Conservation (phyloP, 2,113 vertebrate genomes). For the Anhinga rufa region DNA sequence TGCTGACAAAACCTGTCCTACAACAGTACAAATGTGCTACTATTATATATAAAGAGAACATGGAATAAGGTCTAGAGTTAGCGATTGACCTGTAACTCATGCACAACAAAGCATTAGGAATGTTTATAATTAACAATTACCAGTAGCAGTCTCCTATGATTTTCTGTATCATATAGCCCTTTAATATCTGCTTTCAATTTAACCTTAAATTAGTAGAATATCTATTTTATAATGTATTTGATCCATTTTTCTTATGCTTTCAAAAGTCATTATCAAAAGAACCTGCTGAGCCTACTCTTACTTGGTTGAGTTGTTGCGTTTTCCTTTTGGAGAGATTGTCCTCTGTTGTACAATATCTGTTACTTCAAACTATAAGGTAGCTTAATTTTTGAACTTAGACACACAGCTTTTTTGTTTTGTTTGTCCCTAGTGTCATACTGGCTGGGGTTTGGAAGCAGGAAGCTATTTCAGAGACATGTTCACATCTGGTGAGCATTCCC, state of each 20-base stretch:
- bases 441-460: background rate
- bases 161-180: constrained; percentile 11
- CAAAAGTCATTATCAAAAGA: background rate
- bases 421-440: background rate
- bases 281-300: background rate
- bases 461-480: background rate
- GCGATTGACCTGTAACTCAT: background rate
- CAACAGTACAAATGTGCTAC: background rate
- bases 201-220: constrained; percentile 45
- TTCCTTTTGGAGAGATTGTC: background rate
- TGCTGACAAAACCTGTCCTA: background rate
- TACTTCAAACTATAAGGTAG: background rate
- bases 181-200: constrained; percentile 55
- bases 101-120: background rate
- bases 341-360: background rate
- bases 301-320: background rate
- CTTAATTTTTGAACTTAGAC: background rate
- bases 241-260: background rate
- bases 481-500: background rate
- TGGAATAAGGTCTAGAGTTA: background rate
- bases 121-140: constrained; percentile 21
- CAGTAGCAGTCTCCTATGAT: background rate
- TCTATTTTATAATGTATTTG: background rate
- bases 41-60: background rate
- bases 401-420: no score